Evolutionary conservation across 2,888 invertebrate species (phyloP).

Genomic region (Pemphredon lugubris): DNA sequence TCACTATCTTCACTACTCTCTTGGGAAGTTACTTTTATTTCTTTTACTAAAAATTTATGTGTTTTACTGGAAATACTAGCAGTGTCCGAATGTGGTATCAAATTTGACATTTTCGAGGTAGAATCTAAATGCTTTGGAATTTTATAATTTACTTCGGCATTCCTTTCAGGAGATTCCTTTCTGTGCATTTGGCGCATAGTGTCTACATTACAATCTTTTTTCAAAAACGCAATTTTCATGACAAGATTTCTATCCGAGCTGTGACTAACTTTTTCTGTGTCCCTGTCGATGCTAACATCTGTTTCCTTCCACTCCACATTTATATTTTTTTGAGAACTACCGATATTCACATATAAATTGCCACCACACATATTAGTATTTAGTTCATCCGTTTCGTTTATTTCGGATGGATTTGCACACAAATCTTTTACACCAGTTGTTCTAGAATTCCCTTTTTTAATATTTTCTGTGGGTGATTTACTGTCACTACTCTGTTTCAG

Average conservation of each 20-base stretch:
- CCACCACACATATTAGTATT: neutral
- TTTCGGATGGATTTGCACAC: slow-evolving; percentile 1
- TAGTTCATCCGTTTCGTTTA: neutral
- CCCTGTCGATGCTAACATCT: neutral
- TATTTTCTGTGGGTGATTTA: neutral
- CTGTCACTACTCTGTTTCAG: neutral
- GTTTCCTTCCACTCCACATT: too few species aligned
- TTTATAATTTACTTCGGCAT: neutral
- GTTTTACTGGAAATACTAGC: slow-evolving; percentile 9
- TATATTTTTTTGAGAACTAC: neutral
- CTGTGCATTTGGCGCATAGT: neutral
- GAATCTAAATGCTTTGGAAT: slow-evolving; percentile 4
- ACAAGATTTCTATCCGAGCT: slow-evolving; percentile 53
- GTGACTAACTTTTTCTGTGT: slow-evolving; percentile 2
- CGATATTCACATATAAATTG: neutral
- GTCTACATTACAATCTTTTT: slow-evolving; percentile 10
- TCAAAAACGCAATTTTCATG: slow-evolving; percentile 56
- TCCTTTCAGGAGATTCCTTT: slow-evolving; percentile 7
- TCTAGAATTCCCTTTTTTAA: slow-evolving; percentile 4
- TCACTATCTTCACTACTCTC: slow-evolving; percentile 72
- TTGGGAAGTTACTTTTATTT: slow-evolving; percentile 47
- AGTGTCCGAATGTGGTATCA: slow-evolving; percentile 9
- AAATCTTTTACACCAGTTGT: neutral
- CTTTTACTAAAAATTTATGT: slow-evolving; percentile 52
- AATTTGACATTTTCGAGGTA: slow-evolving; percentile 9